These are phyloP conservation scores for Ypsolopha sequella DNA, from an alignment of 2,888 invertebrate genomes.

Conservation along the genomic window DNA sequence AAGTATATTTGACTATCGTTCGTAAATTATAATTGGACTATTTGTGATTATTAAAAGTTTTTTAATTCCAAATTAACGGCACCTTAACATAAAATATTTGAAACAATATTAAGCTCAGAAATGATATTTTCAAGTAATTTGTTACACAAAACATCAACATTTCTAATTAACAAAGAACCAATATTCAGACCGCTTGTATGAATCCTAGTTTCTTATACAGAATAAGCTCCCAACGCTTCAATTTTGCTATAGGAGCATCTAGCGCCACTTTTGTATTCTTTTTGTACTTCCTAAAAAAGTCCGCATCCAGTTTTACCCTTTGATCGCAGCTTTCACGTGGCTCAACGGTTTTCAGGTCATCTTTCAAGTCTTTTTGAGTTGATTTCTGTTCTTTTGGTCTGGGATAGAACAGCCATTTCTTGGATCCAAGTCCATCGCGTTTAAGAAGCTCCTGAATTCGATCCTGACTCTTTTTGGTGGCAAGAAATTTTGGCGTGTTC, in stretches of 20 bases:
- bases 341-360: conserved; percentile 5
- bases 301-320: conserved; percentile 49
- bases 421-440: conserved; percentile 52
- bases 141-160: no score
- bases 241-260: conserved; percentile 49
- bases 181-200: conserved; percentile 18
- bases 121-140: no score
- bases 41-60: no score
- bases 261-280: conserved; percentile 38
- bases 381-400: conserved; percentile 13
- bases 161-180: not conserved
- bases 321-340: conserved; percentile 40
- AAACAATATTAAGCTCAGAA: no score
- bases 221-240: conserved; percentile 56
- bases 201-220: conserved; percentile 61
- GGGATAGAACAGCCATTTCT: conserved; percentile 55
- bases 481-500: conserved; percentile 42
- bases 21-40: no score
- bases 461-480: conserved; percentile 51
- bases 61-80: no score
- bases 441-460: conserved; percentile 50
- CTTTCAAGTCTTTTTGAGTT: not conserved
- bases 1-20: no score
- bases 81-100: no score
- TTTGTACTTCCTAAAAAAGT: conserved; percentile 54